Evolutionary conservation across 2,888 invertebrate genomes (phyloP), one percentile per base, ranked within the genome.

Genomic region (Epirrhoe tristata): DNA sequence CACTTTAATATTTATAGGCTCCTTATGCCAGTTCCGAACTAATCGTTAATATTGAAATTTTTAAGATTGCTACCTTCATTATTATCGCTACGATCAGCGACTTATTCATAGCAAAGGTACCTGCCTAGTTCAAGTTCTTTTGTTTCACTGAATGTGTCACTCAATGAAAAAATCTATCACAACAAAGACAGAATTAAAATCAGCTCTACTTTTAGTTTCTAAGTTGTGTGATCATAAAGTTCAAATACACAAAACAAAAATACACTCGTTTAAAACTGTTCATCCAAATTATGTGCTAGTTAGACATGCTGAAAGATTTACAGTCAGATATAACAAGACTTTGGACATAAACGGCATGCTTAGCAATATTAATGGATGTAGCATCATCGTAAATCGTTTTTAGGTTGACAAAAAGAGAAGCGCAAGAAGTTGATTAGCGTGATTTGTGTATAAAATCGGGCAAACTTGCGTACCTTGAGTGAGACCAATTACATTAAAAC

Each of bases 201-300:
- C 46, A 46, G 17, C 32, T 54, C 48, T 6, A 43, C 46, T 46
- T 39, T 54, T 17, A n/a, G 57, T 51, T n/a, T 56, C 58, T 2
- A 60, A 63, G 65, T 71, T 46, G 46, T 58, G 65, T 58, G 60
- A 10, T 60, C 63, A 36, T 65, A 58, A 16, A 54, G 53, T 61
- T 58, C 12, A 66, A 63, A 58, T 61, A 60, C 17, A 31, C 14
- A 31, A 24, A 24, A 48, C 17, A 17, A 54, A 50, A 5, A 46
- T 6, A 60, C 43, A 55, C 36, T 46, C 39, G 56, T 8, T 43
- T 61, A 10, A 51, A 50, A 43, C 46, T 56, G 31, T 53, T 59
- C 80, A 81, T 80, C 77, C 78, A 77, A 73, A 64, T 73, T 63
- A 55, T 48, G 58, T 54, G 52, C 51, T 56, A 55, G 55, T 58